Conservation (phyloP, 2,888 invertebrate genomes). For the Bedellia somnulentella region DNA sequence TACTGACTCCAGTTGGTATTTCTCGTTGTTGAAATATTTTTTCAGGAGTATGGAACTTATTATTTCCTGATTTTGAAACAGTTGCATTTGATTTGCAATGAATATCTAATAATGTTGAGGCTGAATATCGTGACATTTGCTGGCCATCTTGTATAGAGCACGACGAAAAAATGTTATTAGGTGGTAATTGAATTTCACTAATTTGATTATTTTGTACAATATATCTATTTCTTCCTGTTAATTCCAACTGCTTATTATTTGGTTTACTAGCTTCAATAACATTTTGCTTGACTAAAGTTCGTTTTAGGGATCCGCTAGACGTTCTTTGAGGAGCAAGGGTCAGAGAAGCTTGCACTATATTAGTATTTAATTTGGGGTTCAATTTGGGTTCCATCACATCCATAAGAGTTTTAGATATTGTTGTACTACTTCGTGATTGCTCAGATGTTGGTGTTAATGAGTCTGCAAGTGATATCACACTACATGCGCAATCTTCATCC, state of each 20-base stretch:
- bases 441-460: conserved; percentile 63
- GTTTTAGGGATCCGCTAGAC: conserved; percentile 44
- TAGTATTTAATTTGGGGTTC: conserved; percentile 44
- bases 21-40: conserved; percentile 36
- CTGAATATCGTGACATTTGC: conserved; percentile 60
- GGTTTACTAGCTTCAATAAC: conserved; percentile 38
- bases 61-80: conserved; percentile 25
- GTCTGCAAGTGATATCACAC: conserved; percentile 66
- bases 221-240: conserved; percentile 51
- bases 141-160: conserved; percentile 48
- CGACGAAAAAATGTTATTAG: conserved; percentile 39
- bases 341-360: conserved; percentile 65
- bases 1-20: conserved; percentile 50
- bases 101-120: conserved; percentile 58
- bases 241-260: conserved; percentile 44
- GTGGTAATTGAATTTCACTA: conserved; percentile 51
- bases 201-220: conserved; percentile 58
- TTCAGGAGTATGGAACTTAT: conserved; percentile 29
- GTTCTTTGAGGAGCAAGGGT: conserved; percentile 64
- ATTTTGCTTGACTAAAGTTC: conserved; percentile 46
- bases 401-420: conserved; percentile 52
- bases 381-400: conserved; percentile 62
- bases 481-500: conserved; percentile 70
- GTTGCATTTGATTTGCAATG: conserved; percentile 27
- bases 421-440: conserved; percentile 56